Evolutionary conservation across 1,140 invertebrate species (phyloP).

Genomic region (Linepithema humile): DNA sequence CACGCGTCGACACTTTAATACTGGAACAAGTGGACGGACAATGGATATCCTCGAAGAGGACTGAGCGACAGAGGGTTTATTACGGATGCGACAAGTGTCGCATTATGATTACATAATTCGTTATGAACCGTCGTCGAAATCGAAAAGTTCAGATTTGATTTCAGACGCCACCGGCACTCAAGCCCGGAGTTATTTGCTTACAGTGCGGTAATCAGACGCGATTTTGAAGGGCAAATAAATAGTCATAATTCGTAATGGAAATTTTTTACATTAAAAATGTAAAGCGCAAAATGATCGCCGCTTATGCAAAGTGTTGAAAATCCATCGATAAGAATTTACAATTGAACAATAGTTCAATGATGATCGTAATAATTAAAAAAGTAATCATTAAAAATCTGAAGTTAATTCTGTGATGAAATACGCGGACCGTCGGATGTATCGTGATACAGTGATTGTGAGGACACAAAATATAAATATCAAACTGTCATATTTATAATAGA

Average conservation of each 20-base stretch:
- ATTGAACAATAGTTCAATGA: background rate
- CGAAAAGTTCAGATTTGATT: background rate
- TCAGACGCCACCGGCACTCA: background rate
- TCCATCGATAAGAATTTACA: background rate
- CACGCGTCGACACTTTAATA: no score
- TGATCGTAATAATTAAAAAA: background rate
- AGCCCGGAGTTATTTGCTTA: conserved; percentile 38
- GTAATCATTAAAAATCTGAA: background rate
- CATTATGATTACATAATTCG: conserved; percentile 43
- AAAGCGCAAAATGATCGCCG: background rate
- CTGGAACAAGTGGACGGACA: background rate
- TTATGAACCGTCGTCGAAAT: background rate
- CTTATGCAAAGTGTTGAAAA: background rate
- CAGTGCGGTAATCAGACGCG: conserved; percentile 34
- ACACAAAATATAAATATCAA: no score
- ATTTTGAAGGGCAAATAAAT: conserved; percentile 40
- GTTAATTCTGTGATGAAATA: background rate
- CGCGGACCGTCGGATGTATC: background rate
- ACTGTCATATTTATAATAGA: no score
- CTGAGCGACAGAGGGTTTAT: background rate
- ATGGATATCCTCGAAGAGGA: background rate
- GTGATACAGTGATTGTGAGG: background rate
- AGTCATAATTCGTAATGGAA: background rate
- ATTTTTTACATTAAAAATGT: background rate
- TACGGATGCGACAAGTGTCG: background rate